These are phyloP conservation scores for Chelonia mydas DNA, from an alignment of 2,797 vertebrate species.

Conservation along the genomic window DNA sequence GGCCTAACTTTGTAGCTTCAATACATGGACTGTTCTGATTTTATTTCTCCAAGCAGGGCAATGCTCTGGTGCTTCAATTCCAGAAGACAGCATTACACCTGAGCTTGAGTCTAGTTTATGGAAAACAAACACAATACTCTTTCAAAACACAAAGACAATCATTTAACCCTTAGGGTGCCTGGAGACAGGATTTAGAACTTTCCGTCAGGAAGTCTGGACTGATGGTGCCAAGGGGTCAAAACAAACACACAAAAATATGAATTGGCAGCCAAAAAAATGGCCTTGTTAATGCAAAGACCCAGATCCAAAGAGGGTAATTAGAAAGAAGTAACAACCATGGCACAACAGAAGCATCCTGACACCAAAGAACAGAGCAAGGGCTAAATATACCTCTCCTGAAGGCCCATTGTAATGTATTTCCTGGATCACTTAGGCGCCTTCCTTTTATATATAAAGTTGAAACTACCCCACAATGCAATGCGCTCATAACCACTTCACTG, in stretches of 20 bases:
- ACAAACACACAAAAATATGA: neutral
- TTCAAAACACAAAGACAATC: neutral
- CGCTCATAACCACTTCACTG: neutral
- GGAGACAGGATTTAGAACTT: slow-evolving; percentile 21
- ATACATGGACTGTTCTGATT: neutral
- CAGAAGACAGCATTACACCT: neutral
- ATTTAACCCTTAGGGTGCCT: slow-evolving; percentile 32
- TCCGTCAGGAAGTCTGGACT: neutral
- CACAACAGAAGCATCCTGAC: neutral
- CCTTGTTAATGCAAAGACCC: neutral
- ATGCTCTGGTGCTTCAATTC: neutral
- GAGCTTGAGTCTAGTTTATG: neutral
- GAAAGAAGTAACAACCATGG: neutral
- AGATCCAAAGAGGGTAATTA: neutral
- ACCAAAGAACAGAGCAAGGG: neutral
- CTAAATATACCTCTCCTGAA: neutral
- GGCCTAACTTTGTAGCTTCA: neutral
- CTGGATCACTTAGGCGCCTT: slow-evolving; percentile 24
- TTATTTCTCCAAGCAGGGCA: neutral
- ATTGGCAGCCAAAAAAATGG: neutral
- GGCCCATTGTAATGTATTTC: neutral
- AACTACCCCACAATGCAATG: neutral
- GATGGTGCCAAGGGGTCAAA: slow-evolving; percentile 16
- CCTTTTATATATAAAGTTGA: neutral
- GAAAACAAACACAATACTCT: neutral